These are phyloP conservation scores for Papilio demoleus DNA, from an alignment of 2,888 invertebrate genomes.

Conservation along the genomic window DNA sequence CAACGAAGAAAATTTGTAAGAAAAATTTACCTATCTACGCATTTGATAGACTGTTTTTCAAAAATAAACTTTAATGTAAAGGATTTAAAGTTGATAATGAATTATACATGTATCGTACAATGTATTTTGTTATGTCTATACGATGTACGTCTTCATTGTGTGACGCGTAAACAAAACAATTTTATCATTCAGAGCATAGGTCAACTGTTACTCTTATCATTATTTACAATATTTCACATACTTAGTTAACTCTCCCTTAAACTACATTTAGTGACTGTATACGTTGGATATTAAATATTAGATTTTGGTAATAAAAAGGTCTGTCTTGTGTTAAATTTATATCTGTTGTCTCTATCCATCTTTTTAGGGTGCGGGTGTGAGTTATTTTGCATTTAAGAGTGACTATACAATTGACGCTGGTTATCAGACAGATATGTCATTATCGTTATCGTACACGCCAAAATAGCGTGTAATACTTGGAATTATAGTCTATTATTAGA, in stretches of 20 bases:
- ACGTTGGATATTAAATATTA: too few relatives aligned
- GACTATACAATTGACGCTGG: too few relatives aligned
- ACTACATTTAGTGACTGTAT: too few relatives aligned
- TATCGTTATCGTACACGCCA: background rate
- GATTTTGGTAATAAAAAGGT: too few relatives aligned
- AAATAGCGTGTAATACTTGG: background rate
- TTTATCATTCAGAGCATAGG: conserved; percentile 26
- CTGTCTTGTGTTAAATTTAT: background rate
- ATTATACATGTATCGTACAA: conserved; percentile 8
- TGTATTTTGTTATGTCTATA: conserved; percentile 33
- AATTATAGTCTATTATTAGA: background rate
- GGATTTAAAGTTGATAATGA: background rate
- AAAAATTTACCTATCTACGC: too few relatives aligned
- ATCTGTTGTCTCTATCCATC: too few relatives aligned
- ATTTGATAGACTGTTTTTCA: background rate
- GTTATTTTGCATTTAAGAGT: too few relatives aligned
- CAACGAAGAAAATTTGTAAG: too few relatives aligned
- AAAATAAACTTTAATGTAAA: background rate
- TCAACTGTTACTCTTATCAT: conserved; percentile 8
- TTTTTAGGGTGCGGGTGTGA: too few relatives aligned
- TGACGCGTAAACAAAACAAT: conserved; percentile 27
- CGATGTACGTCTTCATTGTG: conserved; percentile 17
- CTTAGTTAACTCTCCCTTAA: too few relatives aligned
- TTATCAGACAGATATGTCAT: background rate
- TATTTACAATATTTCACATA: background rate